Evolutionary conservation across 2,113 vertebrate genomes (phyloP).

Genomic region (Psettodes erumei): DNA sequence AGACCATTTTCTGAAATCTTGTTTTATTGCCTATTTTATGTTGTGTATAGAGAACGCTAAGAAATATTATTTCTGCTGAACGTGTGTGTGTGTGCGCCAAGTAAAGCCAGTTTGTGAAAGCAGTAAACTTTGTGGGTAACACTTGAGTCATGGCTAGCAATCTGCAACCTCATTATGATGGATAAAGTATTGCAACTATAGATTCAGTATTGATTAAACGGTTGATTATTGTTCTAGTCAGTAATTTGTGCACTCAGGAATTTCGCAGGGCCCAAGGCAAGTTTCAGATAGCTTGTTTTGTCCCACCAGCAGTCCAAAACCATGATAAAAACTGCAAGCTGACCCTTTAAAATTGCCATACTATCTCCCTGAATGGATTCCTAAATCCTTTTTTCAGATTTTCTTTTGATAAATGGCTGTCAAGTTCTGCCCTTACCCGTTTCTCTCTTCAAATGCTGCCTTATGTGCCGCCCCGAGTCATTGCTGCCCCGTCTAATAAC

Average conservation of each 20-base stretch:
- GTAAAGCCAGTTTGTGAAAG: neutral
- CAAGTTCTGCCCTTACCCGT: slow-evolving; percentile 23
- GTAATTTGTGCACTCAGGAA: neutral
- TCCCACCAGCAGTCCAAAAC: neutral
- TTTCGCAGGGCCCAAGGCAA: neutral
- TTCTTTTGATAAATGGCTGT: slow-evolving; percentile 61
- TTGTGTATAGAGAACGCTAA: no score
- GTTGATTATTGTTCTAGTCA: neutral
- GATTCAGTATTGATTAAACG: neutral
- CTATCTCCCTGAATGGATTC: slow-evolving; percentile 23
- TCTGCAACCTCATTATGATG: neutral
- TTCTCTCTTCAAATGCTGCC: slow-evolving; percentile 55
- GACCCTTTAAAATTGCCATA: slow-evolving; percentile 23
- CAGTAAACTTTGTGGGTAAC: neutral
- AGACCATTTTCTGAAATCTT: neutral
- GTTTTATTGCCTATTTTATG: neutral
- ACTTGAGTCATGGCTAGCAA: neutral
- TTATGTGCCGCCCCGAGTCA: slow-evolving; percentile 57
- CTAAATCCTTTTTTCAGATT: slow-evolving; percentile 34
- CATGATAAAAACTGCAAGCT: slow-evolving; percentile 1
- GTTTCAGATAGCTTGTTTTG: neutral
- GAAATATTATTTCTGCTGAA: neutral
- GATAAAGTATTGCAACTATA: neutral
- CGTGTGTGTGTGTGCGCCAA: neutral
- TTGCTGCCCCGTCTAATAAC: slow-evolving; percentile 74